Conservation (phyloP, 30 jellyfish, hydroid and myxozoan genomes). For the Aurelia sp. region DNA sequence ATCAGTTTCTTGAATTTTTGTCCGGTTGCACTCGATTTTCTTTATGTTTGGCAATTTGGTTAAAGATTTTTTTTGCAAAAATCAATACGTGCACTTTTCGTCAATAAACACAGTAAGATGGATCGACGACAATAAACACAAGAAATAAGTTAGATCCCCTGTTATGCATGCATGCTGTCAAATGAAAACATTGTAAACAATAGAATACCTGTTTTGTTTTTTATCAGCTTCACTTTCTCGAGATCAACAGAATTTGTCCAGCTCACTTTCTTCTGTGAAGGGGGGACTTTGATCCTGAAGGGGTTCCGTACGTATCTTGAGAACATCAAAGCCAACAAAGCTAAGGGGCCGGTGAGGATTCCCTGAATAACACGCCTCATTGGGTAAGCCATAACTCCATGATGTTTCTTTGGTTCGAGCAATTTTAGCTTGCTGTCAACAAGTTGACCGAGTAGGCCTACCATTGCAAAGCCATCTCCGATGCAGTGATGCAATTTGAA, state of each 20-base stretch:
- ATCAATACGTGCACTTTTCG: too few relatives aligned
- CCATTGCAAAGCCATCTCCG: slow-evolving; percentile 99
- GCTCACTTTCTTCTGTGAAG: slow-evolving; percentile 86
- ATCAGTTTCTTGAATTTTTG: too few relatives aligned
- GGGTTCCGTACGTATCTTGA: slow-evolving; percentile 91
- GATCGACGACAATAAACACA: too few relatives aligned
- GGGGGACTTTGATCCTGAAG: slow-evolving; percentile 76
- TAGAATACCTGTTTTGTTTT: slow-evolving; percentile 76
- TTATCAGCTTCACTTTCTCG: slow-evolving; percentile 66
- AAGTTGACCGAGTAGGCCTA: slow-evolving; percentile 87
- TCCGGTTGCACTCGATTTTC: too few relatives aligned
- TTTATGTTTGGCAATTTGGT: too few relatives aligned
- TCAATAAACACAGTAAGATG: too few relatives aligned
- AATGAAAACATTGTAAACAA: not conserved
- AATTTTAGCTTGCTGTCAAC: slow-evolving; percentile 93
- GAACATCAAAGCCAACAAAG: slow-evolving; percentile 70
- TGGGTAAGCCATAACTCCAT: slow-evolving; percentile 86
- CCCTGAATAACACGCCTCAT: slow-evolving; percentile 77
- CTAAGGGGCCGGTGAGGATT: slow-evolving; percentile 95
- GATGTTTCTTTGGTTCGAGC: slow-evolving; percentile 78
- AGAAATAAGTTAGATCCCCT: too few relatives aligned
- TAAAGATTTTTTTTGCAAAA: too few relatives aligned
- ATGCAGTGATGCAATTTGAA: slow-evolving; percentile 88
- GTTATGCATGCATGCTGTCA: not conserved
- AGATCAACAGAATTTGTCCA: slow-evolving; percentile 89